Conservation (phyloP, 2,888 invertebrate species). For the Laspeyria flexula region DNA sequence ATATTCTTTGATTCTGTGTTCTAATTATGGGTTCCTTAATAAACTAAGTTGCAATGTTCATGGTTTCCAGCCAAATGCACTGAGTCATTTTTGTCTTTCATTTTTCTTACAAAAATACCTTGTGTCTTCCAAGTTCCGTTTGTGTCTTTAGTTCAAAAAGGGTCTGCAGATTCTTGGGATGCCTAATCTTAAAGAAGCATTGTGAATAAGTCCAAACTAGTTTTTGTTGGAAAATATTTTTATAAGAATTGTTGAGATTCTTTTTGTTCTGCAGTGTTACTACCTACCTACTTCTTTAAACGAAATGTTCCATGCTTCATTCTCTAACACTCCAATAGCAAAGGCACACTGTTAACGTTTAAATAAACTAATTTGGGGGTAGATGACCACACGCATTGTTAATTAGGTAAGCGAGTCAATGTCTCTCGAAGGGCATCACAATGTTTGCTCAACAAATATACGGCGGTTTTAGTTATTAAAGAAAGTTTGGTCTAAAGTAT, state of each 20-base stretch:
- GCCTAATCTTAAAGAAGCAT: slow-evolving; percentile 17
- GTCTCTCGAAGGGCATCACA: slow-evolving; percentile 47
- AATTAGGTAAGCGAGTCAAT: slow-evolving; percentile 52
- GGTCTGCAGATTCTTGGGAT: slow-evolving; percentile 23
- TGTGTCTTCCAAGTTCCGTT: no score
- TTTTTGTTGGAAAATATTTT: slow-evolving; percentile 18
- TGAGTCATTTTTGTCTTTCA: neutral
- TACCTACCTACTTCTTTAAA: no score
- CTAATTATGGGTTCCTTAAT: neutral
- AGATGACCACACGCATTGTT: slow-evolving; percentile 53
- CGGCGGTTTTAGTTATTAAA: slow-evolving; percentile 39
- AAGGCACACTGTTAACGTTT: no score
- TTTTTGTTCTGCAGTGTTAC: neutral
- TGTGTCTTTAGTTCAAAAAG: slow-evolving; percentile 2
- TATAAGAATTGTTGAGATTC: neutral
- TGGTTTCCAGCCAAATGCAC: slow-evolving; percentile 26
- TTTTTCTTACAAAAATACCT: slow-evolving; percentile 16
- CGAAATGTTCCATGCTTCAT: no score
- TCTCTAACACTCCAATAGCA: no score
- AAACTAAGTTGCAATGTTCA: neutral
- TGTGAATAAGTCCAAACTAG: neutral
- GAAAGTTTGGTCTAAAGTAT: neutral
- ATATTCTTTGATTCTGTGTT: no score
- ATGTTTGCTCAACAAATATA: slow-evolving; percentile 58
- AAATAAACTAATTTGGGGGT: slow-evolving; percentile 4